phyloP scores from a whole-genome alignment of 2,797 vertebrate species.

The Decapterus maruadsi region DNA sequence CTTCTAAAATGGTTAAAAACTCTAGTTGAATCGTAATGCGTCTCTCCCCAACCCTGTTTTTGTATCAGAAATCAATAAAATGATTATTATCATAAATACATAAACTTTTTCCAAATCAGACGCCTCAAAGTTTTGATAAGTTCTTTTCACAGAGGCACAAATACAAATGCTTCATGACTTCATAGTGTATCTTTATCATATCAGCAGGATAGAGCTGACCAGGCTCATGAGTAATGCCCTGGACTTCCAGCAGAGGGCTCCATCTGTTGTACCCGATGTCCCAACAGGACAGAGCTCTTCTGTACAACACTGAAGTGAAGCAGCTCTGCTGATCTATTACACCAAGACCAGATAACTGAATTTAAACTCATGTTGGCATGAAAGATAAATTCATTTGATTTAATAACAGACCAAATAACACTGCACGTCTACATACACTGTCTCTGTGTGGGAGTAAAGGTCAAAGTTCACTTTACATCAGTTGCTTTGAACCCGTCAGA shows the following conservation, averaged over 20 bases:
- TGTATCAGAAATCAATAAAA: not conserved
- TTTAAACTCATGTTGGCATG: not conserved
- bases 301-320: conserved; percentile 36
- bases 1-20: too few relatives aligned
- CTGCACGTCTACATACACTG: not conserved
- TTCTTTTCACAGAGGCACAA: not conserved
- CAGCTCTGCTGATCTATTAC: conserved; percentile 10
- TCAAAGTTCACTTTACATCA: conserved; percentile 24
- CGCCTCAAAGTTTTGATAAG: too few relatives aligned
- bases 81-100: not conserved
- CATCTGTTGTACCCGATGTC: conserved; percentile 45
- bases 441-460: not conserved
- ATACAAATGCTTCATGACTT: not conserved
- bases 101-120: too few relatives aligned
- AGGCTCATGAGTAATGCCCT: conserved; percentile 43
- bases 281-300: conserved; percentile 33
- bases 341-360: not conserved
- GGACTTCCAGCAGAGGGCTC: conserved; percentile 73
- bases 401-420: not conserved
- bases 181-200: not conserved
- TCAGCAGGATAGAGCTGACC: too few relatives aligned
- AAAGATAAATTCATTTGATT: conserved; percentile 7
- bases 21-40: too few relatives aligned
- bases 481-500: conserved; percentile 29
- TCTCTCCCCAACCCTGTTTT: too few relatives aligned